Evolutionary conservation across 2,113 vertebrate genomes (phyloP).

Genomic region (Poeciliopsis prolifica): DNA sequence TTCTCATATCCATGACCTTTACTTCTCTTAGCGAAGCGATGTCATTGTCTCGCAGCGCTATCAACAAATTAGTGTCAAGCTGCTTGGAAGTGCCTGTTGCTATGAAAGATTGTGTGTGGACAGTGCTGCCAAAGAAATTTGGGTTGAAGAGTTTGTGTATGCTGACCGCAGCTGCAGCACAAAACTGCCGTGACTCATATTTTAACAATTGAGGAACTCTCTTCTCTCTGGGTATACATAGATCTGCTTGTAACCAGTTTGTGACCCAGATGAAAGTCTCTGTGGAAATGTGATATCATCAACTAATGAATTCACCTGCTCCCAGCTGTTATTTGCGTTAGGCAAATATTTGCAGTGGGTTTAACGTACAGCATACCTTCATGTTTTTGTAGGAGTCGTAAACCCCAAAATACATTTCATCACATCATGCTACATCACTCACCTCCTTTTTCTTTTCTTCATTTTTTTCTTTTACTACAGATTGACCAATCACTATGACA

Average conservation of each 20-base stretch:
- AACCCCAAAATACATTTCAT: neutral
- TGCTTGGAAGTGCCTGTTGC: constrained; percentile 15
- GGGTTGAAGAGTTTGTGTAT: constrained; percentile 51
- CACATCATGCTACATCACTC: neutral
- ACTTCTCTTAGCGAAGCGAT: constrained; percentile 12
- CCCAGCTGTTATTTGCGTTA: neutral
- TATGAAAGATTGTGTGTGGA: constrained; percentile 39
- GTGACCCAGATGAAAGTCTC: constrained; percentile 43
- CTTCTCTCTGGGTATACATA: constrained; percentile 1
- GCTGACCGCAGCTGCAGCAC: constrained; percentile 54
- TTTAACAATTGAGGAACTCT: constrained; percentile 39
- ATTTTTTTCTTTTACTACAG: constrained; percentile 63
- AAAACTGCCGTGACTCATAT: constrained; percentile 46
- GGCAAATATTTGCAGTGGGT: neutral
- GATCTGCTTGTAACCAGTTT: constrained; percentile 44
- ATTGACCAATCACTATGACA: constrained; percentile 86
- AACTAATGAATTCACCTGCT: neutral
- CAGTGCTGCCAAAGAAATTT: constrained; percentile 60
- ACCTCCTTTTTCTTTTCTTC: neutral
- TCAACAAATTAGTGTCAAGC: constrained; percentile 40
- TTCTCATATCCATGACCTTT: constrained; percentile 15
- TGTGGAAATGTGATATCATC: neutral
- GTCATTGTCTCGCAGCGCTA: constrained; percentile 21
- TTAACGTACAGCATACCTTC: neutral
- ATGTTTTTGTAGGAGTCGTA: too few relatives aligned